A percentile compares a stretch with the other conserved stretches of the same genome.
These are phyloP conservation scores for Cottoperca gobio DNA, from an alignment of 2,797 vertebrate species.

Conservation along the genomic window DNA sequence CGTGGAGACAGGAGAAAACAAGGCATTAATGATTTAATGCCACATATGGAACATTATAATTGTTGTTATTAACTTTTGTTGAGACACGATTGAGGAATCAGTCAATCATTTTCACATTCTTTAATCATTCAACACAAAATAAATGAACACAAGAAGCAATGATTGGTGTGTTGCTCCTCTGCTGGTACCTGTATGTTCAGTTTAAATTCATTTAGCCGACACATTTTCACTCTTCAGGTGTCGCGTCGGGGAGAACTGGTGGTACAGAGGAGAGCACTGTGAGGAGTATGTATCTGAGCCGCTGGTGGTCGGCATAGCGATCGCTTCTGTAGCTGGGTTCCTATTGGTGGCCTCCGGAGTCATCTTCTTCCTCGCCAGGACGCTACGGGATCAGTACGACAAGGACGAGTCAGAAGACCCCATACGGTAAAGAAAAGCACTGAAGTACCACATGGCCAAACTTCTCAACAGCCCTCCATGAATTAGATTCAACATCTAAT, in stretches of 20 bases:
- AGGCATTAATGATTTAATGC: slow-evolving; percentile 26
- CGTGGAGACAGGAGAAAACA: slow-evolving; percentile 48
- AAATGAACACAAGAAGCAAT: not conserved
- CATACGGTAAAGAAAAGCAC: slow-evolving; percentile 80
- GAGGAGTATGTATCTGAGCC: slow-evolving; percentile 97
- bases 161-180: not conserved
- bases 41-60: not conserved
- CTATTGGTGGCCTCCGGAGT: slow-evolving; percentile 90
- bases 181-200: not conserved
- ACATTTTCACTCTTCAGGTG: slow-evolving; percentile 81
- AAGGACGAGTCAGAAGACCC: slow-evolving; percentile 90
- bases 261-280: slow-evolving; percentile 96
- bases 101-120: not conserved
- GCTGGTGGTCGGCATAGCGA: slow-evolving; percentile 92
- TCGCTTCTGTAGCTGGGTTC: slow-evolving; percentile 92
- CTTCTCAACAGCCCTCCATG: not conserved
- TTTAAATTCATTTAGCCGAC: not conserved
- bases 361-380: slow-evolving; percentile 92
- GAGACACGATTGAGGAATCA: not conserved
- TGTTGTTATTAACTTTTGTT: not conserved
- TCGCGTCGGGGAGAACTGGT: slow-evolving; percentile 98
- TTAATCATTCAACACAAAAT: not conserved
- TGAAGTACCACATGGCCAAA: not conserved
- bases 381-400: slow-evolving; percentile 89
- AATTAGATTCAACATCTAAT: not conserved